Base-by-base conservation (phyloP, 2,113 vertebrate species). In the Vidua macroura region DNA sequence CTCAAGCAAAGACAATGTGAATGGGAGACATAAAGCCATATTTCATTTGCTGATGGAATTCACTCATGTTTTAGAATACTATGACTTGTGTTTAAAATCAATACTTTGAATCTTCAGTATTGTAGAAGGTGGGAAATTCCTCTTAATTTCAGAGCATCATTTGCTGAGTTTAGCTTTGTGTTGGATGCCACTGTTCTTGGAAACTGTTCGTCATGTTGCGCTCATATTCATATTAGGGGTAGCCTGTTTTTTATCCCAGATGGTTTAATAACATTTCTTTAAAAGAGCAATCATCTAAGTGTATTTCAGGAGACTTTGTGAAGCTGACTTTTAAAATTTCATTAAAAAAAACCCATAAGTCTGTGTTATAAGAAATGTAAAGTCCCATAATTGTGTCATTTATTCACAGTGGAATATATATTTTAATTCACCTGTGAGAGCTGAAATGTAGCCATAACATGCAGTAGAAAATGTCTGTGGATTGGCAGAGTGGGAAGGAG, bases 281-380 rank as follows among this genome's bases (percentile, higher is more conserved):
- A 75, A 87, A 67, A 41, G 19, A 78, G 13, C 27, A 70, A 62
- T 63, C 11, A 48, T 12, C 7, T 52, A 79, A 67, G 58, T n/a
- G 33, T n/a, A 24, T 46, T 84, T 75, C 48, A 78, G 80, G 27
- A 51, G 35, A 55, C 19, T 70, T 30, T 56, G 30, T 44, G 39
- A 81, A 84, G 20, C 19, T 63, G 31, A 28, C 15, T 41, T 46
- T n/a, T 31, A 1, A 37, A 64, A 49, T 60, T 86, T 64, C 11
- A 35, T 48, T 67, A 0, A 13, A 49, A 60, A 75, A 51, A 3
- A 0, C 1, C 17, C 2, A 0, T 10, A 76, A 35, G 12, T 25
- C 68, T 63, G 7, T 43, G 6, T n/a, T 55, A 9, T 2, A 51
- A 70, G 35, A 15, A 1, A 13, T 46, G 5, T 30, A 35, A 68